A percentile compares a stretch with the other conserved stretches of the same genome.
These are phyloP conservation scores for Acronicta aceris DNA, from an alignment of 2,888 invertebrate species.

Conservation along the genomic window DNA sequence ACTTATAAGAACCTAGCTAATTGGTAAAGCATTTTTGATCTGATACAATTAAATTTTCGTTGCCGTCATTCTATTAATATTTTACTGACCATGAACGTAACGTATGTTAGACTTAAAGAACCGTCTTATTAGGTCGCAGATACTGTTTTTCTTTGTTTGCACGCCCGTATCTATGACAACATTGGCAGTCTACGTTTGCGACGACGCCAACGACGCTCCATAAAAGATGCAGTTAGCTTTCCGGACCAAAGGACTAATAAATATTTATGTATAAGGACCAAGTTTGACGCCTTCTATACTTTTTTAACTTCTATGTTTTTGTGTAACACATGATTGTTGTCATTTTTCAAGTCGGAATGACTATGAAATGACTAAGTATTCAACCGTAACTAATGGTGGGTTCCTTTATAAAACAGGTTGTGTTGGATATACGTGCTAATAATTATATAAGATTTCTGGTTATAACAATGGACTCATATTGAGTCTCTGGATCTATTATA, in stretches of 20 bases:
- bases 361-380: no score
- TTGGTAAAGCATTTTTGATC: slow-evolving; percentile 6
- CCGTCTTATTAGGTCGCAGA: slow-evolving; percentile 13
- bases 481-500: not conserved
- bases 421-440: not conserved
- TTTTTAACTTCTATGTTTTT: slow-evolving; percentile 1
- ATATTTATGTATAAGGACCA: slow-evolving; percentile 14
- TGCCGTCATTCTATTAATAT: not conserved
- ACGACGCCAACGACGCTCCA: slow-evolving; percentile 39
- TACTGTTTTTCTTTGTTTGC: slow-evolving; percentile 57
- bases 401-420: not conserved
- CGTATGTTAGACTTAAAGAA: slow-evolving; percentile 22
- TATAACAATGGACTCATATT: not conserved
- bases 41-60: slow-evolving; percentile 10
- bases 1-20: slow-evolving; percentile 8
- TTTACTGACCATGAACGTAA: slow-evolving; percentile 1
- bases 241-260: slow-evolving; percentile 25
- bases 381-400: no score
- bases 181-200: slow-evolving; percentile 59
- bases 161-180: slow-evolving; percentile 62
- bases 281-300: slow-evolving; percentile 4
- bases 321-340: slow-evolving; percentile 1
- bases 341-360: not conserved
- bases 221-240: slow-evolving; percentile 48
- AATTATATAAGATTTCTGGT: not conserved